Conservation (phyloP, 2,888 invertebrate species). For the Chesias legatella region DNA sequence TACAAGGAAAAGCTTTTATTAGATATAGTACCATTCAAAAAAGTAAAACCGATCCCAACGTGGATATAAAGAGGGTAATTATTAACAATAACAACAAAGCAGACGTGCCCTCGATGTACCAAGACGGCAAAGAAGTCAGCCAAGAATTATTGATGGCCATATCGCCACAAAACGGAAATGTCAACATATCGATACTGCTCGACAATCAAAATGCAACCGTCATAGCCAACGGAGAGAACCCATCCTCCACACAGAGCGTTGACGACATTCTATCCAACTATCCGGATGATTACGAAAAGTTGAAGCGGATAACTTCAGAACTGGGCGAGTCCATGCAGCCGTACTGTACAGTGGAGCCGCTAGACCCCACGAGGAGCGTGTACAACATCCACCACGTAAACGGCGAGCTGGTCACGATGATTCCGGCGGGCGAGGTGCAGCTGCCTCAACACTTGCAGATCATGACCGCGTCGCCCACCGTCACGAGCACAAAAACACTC, state of each 20-base stretch:
- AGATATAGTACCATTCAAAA: slow-evolving; percentile 80
- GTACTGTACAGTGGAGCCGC: slow-evolving; percentile 81
- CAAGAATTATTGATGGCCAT: slow-evolving; percentile 66
- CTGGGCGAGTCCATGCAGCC: slow-evolving; percentile 89
- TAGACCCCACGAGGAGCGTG: slow-evolving; percentile 75
- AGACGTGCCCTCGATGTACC: slow-evolving; percentile 80
- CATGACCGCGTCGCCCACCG: slow-evolving; percentile 80
- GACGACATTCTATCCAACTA: slow-evolving; percentile 85
- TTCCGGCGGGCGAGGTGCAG: slow-evolving; percentile 68
- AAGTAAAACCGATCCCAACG: slow-evolving; percentile 64
- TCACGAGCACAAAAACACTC: slow-evolving; percentile 82
- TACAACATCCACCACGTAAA: slow-evolving; percentile 78
- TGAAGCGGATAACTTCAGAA: slow-evolving; percentile 91
- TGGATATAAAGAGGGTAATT: slow-evolving; percentile 64
- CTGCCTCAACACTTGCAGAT: slow-evolving; percentile 77
- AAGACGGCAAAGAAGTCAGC: slow-evolving; percentile 60
- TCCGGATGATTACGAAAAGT: slow-evolving; percentile 91
- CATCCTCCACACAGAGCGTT: slow-evolving; percentile 82
- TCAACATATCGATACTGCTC: slow-evolving; percentile 73
- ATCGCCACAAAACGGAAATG: slow-evolving; percentile 59
- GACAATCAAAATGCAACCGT: slow-evolving; percentile 68
- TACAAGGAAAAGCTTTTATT: slow-evolving; percentile 88
- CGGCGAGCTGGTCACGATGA: slow-evolving; percentile 72
- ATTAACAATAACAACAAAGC: slow-evolving; percentile 73
- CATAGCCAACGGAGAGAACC: slow-evolving; percentile 72